Base-by-base conservation (phyloP, 2,113 vertebrate species). In the Strix aluco region DNA sequence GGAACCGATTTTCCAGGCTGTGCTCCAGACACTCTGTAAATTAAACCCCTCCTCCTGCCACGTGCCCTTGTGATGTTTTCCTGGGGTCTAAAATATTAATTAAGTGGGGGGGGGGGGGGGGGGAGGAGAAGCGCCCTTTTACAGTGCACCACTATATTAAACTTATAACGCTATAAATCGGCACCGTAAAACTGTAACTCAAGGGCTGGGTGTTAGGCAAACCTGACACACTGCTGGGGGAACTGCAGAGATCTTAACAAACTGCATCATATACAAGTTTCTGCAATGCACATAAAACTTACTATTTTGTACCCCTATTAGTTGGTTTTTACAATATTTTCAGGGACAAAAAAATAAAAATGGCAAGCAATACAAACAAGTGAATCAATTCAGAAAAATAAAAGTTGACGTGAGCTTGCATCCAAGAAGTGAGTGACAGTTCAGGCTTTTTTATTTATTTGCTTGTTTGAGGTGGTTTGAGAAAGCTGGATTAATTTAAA, bases 361-460 rank as follows among this genome's bases (percentile, higher is more conserved):
- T 30, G 80, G 82, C 82, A 87, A 95, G 86, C 55, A 46, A 81
- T 83, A 77, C 89, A 87, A 81, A 52, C 81, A 91, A 90, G 79
- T 10, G 49, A 96, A 97, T 97, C 94, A 95, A 67, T 94, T 81
- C 78, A 52, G 94, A 66, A 84, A 95, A 96, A 95, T 96, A 97
- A 96, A 96, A 96, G 87, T 55, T 75, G 92, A 75, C 13, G 5
- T 77, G 89, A 92, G 74, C 67, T 90, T 91, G 91, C 89, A 91
- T 91, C 46, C 21, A 34, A 85, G 69, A 49, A 88, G 32, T 58
- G 91, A 88, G 71, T 79, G 90, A 72, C 1, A 0, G 73, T 54
- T 81, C 85, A 70, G 73, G 49, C 63, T 88, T 44, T 59, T 88
- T 92, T 65, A 27, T 77, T 93, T 86, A 52, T n/a, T 87, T 92